A percentile compares a stretch with the other conserved stretches of the same genome.
Conservation (phyloP, 2,113 vertebrate genomes). For the Mastomys coucha region DNA sequence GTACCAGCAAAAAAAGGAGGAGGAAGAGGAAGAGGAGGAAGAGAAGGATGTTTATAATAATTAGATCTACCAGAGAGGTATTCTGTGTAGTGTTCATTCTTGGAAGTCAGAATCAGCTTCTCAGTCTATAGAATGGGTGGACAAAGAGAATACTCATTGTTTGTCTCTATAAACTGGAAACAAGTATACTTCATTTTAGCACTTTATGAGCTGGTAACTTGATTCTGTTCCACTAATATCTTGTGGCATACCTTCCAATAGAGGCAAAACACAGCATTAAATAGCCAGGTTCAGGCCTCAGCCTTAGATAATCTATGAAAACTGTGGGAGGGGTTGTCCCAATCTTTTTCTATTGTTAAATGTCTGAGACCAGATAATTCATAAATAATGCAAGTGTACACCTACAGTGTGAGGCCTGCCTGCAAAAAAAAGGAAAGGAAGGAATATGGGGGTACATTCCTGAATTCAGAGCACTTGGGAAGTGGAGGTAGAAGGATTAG, state of each 20-base stretch:
- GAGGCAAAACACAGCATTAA: not conserved
- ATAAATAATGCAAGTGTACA: not conserved
- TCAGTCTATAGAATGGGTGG: not conserved
- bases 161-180: not conserved
- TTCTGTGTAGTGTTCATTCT: not conserved
- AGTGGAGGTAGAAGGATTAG: not conserved
- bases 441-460: too few species aligned
- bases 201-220: slow-evolving; percentile 21
- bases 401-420: not conserved
- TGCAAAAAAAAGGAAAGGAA: not conserved
- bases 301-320: not conserved
- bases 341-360: not conserved
- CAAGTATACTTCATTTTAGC: not conserved
- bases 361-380: not conserved
- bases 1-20: not conserved
- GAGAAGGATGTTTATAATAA: not conserved
- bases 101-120: not conserved
- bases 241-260: not conserved
- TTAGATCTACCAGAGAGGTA: not conserved
- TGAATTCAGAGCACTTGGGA: not conserved
- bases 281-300: not conserved
- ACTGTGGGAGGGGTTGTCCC: not conserved
- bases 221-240: not conserved
- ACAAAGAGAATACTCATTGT: not conserved
- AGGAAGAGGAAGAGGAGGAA: not conserved